Evolutionary conservation across 2,113 vertebrate genomes (phyloP), one percentile per base, ranked within the genome.

Genomic region (Brachyistius frenatus): DNA sequence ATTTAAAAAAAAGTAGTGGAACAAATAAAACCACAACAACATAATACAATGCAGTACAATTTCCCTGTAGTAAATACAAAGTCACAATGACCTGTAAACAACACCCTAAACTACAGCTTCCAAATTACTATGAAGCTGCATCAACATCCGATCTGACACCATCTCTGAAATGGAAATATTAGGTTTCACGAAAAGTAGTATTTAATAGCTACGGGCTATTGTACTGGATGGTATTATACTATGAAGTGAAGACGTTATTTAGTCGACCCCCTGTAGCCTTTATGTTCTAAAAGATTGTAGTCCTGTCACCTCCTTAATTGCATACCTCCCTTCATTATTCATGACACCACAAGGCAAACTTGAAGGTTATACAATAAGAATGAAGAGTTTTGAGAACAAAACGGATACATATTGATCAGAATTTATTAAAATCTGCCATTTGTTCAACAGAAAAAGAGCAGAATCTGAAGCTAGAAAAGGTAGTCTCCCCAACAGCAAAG

Each of bases 401-500:
- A 52, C 30, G 23, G 16, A 46, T 36, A 57, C 31, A 56, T 47
- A n/a, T 35, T 46, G 0, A 10, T 54, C 23, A 33, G 41, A 63
- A 39, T 44, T 52, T 39, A 57, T 41, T 41, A 5, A 4, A 75
- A 54, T 33, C 11, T 50, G 7, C 49, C 32, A 11, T 76, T 67
- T 71, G 30, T 76, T 89, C 0, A 41, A 41, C 90, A 99, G 98
- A 94, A 99, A 99, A 94, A 95, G 98, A 77, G 96, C 97, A 52
- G 98, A 99, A 83, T 96, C 97, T 0, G 98, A 99, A 76, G 98
- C 97, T 46, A 95, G 98, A 84, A 99, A 99, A 85, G 97, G 97
- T 91, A 99, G 98, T 77, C 96, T 99, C 41, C 98, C 97, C 13
- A 98, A 97, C 92, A 97, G 93, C 92, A 99, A 99, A 72, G 98